Conservation (phyloP, 1,140 invertebrate species). For the Oppia nitens region DNA sequence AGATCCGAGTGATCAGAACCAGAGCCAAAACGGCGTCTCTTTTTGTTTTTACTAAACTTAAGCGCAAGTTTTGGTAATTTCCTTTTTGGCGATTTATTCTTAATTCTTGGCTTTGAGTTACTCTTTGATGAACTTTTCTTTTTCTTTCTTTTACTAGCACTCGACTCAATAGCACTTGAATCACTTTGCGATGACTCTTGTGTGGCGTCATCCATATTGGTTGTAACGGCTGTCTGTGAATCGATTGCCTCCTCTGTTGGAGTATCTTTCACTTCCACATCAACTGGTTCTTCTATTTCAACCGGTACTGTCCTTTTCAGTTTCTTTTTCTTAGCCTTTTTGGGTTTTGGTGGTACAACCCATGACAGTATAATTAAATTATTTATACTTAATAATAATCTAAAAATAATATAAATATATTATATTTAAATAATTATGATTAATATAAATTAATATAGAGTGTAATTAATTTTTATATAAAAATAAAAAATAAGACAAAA, state of each 20-base stretch:
- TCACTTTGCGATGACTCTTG: neutral
- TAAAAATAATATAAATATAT: too few relatives aligned
- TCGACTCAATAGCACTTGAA: constrained; percentile 4
- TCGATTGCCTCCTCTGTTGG: neutral
- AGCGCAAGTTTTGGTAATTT: constrained; percentile 23
- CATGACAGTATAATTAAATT: too few relatives aligned
- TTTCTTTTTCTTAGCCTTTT: neutral
- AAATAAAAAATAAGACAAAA: too few relatives aligned
- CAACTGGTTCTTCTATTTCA: neutral
- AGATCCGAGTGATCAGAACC: constrained; percentile 24
- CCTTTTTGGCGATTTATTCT: constrained; percentile 19
- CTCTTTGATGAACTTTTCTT: neutral
- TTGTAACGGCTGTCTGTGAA: neutral
- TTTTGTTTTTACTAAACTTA: constrained; percentile 23
- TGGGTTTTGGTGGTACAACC: constrained; percentile 4
- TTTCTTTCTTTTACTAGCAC: neutral
- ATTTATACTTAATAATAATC: too few relatives aligned
- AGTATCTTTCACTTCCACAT: neutral
- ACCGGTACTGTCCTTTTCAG: neutral
- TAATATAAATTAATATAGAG: too few relatives aligned
- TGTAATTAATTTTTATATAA: too few relatives aligned
- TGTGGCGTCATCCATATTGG: constrained; percentile 12
- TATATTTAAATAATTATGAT: too few relatives aligned
- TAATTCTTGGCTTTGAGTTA: constrained; percentile 16
- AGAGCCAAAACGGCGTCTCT: constrained; percentile 22